Evolutionary conservation across 2,797 vertebrate species (phyloP).

Genomic region (Brotogeris chrysoptera): DNA sequence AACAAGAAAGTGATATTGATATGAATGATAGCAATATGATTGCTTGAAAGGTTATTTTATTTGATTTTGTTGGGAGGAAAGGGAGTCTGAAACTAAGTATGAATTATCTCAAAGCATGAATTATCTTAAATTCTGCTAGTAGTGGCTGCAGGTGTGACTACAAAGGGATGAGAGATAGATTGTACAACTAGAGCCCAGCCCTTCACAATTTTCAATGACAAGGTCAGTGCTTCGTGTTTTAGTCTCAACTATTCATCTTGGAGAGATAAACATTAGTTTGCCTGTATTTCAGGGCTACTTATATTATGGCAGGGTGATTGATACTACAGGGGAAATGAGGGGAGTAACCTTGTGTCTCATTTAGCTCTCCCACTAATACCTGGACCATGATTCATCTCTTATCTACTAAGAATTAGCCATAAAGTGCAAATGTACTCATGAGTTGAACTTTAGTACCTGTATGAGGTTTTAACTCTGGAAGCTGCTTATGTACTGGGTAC

Average conservation of each 20-base stretch:
- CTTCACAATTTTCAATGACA: neutral
- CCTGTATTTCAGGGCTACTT: neutral
- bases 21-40: neutral
- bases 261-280: accelerated
- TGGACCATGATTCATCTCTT: slow-evolving; percentile 33
- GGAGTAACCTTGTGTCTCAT: neutral
- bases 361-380: neutral
- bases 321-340: neutral
- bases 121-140: neutral
- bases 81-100: neutral
- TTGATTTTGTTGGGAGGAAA: neutral
- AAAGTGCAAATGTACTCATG: neutral
- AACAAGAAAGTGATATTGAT: neutral
- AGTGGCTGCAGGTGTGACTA: neutral
- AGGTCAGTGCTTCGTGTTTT: neutral
- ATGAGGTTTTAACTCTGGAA: neutral
- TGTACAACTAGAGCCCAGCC: neutral
- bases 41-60: neutral
- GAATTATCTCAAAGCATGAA: neutral
- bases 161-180: neutral
- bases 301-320: neutral
- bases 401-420: slow-evolving; percentile 30
- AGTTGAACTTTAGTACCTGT: slow-evolving; percentile 44
- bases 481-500: neutral
- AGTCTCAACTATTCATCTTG: neutral